Evolutionary conservation across 1,140 invertebrate genomes (phyloP).

Genomic region (Bombus impatiens): DNA sequence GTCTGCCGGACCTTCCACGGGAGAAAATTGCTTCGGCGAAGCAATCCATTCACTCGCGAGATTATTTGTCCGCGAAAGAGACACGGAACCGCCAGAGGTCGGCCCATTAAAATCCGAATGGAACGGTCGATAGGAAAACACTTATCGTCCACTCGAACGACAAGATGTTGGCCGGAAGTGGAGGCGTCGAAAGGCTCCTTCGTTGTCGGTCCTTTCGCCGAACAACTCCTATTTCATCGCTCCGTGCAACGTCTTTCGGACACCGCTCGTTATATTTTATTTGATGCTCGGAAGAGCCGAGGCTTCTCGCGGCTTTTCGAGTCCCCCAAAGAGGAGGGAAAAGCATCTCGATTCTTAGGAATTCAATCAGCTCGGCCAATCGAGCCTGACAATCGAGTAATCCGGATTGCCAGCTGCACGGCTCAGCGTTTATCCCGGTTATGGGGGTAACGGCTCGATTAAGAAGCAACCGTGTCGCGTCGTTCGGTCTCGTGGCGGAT

Average conservation of each 20-base stretch:
- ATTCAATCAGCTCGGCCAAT: slow-evolving; percentile 69
- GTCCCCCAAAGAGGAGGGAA: not conserved
- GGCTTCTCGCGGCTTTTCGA: slow-evolving; percentile 20
- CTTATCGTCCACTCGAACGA: slow-evolving; percentile 41
- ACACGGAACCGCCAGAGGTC: not conserved
- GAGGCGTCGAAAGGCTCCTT: slow-evolving; percentile 8
- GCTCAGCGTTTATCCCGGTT: slow-evolving; percentile 36
- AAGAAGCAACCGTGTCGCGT: not conserved
- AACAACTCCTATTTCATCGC: not conserved
- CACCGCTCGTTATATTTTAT: slow-evolving; percentile 64
- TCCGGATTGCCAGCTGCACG: slow-evolving; percentile 45
- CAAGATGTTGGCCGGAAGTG: slow-evolving; percentile 14
- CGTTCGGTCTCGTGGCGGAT: not conserved
- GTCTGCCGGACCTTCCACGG: not conserved
- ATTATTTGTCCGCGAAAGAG: slow-evolving; percentile 11
- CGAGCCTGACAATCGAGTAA: slow-evolving; percentile 67
- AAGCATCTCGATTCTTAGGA: slow-evolving; percentile 53
- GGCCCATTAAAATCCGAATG: slow-evolving; percentile 41
- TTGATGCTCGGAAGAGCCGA: slow-evolving; percentile 25
- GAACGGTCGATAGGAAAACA: slow-evolving; percentile 45
- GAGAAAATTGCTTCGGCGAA: not conserved
- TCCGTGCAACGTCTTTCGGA: slow-evolving; percentile 8
- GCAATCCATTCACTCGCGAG: not conserved
- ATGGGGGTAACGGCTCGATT: slow-evolving; percentile 4
- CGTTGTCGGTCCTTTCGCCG: not conserved